Conservation (phyloP, 2,888 invertebrate species). For the Cylindroiulus punctatus region DNA sequence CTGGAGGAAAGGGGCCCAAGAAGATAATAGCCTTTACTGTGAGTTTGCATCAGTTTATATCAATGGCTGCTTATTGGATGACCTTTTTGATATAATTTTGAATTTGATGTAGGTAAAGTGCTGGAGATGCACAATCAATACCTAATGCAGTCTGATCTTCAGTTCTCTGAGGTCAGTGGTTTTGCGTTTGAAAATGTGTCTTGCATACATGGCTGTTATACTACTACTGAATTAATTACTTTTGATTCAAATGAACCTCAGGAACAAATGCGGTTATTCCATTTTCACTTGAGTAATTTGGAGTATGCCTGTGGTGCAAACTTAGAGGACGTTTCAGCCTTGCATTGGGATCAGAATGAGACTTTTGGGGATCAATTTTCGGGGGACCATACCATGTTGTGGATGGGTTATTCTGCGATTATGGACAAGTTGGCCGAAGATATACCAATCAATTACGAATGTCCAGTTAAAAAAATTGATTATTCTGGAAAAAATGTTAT, state of each 20-base stretch:
- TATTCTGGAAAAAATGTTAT: conserved; percentile 58
- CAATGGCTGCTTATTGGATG: neutral
- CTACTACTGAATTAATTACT: neutral
- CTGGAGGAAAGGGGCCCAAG: conserved; percentile 62
- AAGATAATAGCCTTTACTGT: conserved; percentile 63
- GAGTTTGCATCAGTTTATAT: too few relatives aligned
- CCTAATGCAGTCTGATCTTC: conserved; percentile 63
- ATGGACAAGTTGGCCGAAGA: conserved; percentile 64
- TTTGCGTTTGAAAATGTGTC: neutral
- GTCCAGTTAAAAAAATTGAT: conserved; percentile 63
- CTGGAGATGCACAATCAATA: conserved; percentile 65
- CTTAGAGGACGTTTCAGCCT: conserved; percentile 65
- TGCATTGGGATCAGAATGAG: conserved; percentile 69
- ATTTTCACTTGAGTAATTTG: conserved; percentile 68
- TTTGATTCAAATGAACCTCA: conserved; percentile 58
- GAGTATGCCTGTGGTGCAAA: conserved; percentile 68
- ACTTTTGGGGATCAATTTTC: conserved; percentile 66
- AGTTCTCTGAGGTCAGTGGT: conserved; percentile 63
- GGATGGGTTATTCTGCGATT: conserved; percentile 65
- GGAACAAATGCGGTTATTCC: conserved; percentile 66
- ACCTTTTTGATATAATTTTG: neutral
- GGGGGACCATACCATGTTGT: conserved; percentile 66
- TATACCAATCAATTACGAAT: conserved; percentile 64
- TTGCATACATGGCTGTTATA: neutral
- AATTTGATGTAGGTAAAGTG: conserved; percentile 60